A percentile compares a stretch with the other conserved stretches of the same genome.
These are phyloP conservation scores for Hippoglossus stenolepis DNA, from an alignment of 2,113 vertebrate genomes.

Conservation along the genomic window DNA sequence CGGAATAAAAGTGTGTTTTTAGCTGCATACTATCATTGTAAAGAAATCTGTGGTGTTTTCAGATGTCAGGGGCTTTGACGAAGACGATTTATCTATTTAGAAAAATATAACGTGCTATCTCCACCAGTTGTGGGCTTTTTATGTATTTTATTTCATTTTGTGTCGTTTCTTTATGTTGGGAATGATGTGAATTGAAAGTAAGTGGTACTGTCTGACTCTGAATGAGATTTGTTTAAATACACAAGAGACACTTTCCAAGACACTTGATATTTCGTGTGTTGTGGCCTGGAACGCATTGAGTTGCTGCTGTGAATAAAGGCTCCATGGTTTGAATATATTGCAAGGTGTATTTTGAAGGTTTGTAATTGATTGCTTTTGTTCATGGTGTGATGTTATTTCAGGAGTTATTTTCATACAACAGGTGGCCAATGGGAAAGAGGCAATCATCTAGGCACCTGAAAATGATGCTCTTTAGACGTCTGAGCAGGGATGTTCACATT, in stretches of 20 bases:
- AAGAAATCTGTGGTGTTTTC: conserved; percentile 18
- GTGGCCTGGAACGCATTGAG: conserved; percentile 32
- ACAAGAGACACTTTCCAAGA: conserved; percentile 22
- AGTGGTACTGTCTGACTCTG: conserved; percentile 7
- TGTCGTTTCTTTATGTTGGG: conserved; percentile 9
- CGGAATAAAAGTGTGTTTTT: conserved; percentile 28
- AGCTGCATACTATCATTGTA: conserved; percentile 30
- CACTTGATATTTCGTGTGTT: conserved; percentile 6
- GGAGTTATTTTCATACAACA: conserved; percentile 49
- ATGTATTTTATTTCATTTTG: neutral
- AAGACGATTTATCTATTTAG: conserved; percentile 7
- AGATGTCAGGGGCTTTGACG: conserved; percentile 13
- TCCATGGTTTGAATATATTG: conserved; percentile 16
- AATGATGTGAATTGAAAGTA: conserved; percentile 32
- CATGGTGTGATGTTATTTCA: neutral
- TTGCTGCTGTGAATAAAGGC: conserved; percentile 26
- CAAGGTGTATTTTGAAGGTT: conserved; percentile 20
- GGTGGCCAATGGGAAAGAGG: conserved; percentile 43
- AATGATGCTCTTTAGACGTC: conserved; percentile 39
- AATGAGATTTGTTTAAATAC: conserved; percentile 34
- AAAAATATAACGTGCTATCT: neutral
- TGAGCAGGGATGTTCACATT: conserved; percentile 35
- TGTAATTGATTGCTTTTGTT: conserved; percentile 26
- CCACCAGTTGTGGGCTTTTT: neutral
- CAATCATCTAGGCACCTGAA: conserved; percentile 33